phyloP scores from a whole-genome alignment of 2,888 invertebrate genomes.

The Electrophaes corylata region DNA sequence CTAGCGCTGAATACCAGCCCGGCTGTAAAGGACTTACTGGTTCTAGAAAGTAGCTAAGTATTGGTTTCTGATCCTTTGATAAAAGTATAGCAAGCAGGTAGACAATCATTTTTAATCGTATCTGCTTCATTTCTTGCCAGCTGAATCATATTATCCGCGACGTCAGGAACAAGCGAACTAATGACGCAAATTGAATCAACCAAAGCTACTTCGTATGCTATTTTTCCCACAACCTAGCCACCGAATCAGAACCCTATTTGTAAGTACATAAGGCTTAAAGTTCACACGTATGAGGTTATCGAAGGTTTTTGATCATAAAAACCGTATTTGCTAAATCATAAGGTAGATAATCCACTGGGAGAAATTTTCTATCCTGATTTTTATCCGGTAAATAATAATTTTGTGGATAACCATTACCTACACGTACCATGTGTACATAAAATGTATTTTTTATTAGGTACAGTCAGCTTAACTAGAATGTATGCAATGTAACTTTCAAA shows the following conservation, averaged over 20 bases:
- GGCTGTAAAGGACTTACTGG: too few relatives aligned
- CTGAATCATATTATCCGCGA: constrained; percentile 26
- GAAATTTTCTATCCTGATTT: background rate
- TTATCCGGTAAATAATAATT: background rate
- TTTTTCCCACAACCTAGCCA: background rate
- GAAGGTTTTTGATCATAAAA: background rate
- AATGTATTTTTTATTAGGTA: too few relatives aligned
- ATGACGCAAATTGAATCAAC: constrained; percentile 36
- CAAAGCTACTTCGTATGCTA: constrained; percentile 22
- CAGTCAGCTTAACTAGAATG: too few relatives aligned
- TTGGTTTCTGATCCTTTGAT: too few relatives aligned
- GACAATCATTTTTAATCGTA: background rate
- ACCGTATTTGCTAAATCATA: background rate
- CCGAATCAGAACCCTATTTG: background rate
- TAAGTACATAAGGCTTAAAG: background rate
- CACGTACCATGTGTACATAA: too few relatives aligned
- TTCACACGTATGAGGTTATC: background rate
- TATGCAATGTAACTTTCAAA: too few relatives aligned
- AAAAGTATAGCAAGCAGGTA: background rate
- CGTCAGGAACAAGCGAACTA: constrained; percentile 36
- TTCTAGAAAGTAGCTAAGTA: too few relatives aligned
- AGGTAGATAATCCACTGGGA: background rate
- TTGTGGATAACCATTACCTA: background rate
- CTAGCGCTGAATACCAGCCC: too few relatives aligned
- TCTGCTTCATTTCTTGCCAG: constrained; percentile 14